Evolutionary conservation across 1,140 invertebrate genomes (phyloP).

Genomic region (Homarus americanus): DNA sequence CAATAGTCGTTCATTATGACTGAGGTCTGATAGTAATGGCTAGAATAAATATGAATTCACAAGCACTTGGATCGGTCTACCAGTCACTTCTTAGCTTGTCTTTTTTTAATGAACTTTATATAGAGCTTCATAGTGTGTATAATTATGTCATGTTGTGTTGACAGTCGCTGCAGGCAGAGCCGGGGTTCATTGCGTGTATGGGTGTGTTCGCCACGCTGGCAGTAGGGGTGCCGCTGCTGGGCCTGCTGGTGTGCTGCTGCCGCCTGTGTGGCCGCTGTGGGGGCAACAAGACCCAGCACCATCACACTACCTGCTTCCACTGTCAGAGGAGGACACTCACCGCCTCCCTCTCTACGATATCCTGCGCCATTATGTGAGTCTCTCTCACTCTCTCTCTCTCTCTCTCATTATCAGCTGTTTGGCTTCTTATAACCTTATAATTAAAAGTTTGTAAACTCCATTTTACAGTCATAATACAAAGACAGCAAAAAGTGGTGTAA

Average conservation of each 20-base stretch:
- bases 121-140: background rate
- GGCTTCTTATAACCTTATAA: too few species aligned
- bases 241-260: conserved; percentile 55
- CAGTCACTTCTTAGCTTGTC: background rate
- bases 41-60: background rate
- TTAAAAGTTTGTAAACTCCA: too few species aligned
- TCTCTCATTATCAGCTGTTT: too few species aligned
- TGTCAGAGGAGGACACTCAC: conserved; percentile 43
- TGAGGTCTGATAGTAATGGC: background rate
- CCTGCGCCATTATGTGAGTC: conserved; percentile 36
- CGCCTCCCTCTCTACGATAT: background rate
- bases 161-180: conserved; percentile 46
- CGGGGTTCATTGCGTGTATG: conserved; percentile 39
- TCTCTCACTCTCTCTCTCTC: too few species aligned
- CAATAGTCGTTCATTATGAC: background rate
- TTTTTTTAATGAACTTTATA: background rate
- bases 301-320: conserved; percentile 53
- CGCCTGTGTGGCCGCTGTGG: conserved; percentile 61
- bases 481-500: too few species aligned
- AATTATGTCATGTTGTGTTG: background rate
- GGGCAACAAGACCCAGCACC: conserved; percentile 48
- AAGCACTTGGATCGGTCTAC: background rate
- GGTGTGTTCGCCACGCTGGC: conserved; percentile 24
- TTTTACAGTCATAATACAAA: too few species aligned
- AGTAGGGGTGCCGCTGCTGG: conserved; percentile 31